Conservation (phyloP, 92 coral and sea anemone genomes). For the Pocillopora grandis region DNA sequence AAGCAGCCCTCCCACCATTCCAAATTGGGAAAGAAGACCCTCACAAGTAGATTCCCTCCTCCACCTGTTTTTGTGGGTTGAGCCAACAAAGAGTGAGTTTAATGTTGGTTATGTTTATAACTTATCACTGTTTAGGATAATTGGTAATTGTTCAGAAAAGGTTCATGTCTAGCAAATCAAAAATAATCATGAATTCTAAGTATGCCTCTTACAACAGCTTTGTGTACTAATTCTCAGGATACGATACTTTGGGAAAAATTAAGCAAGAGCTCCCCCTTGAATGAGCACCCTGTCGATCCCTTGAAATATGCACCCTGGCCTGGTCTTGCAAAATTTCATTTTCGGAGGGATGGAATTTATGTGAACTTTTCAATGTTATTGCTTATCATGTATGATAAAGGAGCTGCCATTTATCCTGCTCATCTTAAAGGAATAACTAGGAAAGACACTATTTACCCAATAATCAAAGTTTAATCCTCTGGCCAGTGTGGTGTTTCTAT, state of each 20-base stretch:
- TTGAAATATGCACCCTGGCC: neutral
- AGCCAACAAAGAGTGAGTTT: neutral
- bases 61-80: neutral
- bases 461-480: conserved; percentile 31
- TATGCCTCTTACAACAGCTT: neutral
- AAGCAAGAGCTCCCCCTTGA: neutral
- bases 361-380: neutral
- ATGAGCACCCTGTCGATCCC: neutral
- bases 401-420: no score
- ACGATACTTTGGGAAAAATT: neutral
- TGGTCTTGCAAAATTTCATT: neutral
- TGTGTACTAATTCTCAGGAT: neutral
- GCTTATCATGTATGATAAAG: neutral
- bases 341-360: neutral
- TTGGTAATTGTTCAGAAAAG: neutral
- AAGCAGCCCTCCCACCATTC: conserved; percentile 7
- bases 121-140: neutral
- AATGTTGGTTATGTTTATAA: neutral
- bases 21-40: neutral
- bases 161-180: neutral
- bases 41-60: neutral
- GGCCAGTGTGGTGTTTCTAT: conserved; percentile 33
- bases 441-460: conserved; percentile 44
- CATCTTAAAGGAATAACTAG: neutral
- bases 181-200: neutral